These are phyloP conservation scores for Dicentrarchus labrax DNA, from an alignment of 2,113 vertebrate genomes.

Conservation along the genomic window DNA sequence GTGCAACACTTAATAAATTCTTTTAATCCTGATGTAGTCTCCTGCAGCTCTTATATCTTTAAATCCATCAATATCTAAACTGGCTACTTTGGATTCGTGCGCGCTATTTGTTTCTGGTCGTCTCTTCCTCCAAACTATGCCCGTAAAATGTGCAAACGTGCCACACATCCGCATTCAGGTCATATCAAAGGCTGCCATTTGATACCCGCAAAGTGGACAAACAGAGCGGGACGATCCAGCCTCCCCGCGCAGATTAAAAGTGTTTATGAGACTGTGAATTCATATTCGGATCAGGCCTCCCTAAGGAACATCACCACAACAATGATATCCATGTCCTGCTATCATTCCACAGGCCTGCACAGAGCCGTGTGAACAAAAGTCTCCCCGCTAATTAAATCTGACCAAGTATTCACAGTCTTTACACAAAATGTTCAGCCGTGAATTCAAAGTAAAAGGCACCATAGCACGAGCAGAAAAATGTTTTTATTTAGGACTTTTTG, in stretches of 20 bases:
- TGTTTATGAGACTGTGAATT: constrained; percentile 54
- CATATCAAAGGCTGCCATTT: constrained; percentile 11
- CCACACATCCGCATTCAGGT: neutral
- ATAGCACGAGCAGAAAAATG: too few species aligned
- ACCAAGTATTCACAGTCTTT: neutral
- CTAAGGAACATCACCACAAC: constrained; percentile 26
- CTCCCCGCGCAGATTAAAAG: neutral
- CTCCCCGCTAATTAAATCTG: neutral
- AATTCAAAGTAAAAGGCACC: neutral
- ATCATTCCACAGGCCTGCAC: neutral
- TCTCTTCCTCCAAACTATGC: neutral
- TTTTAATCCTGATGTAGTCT: constrained; percentile 57
- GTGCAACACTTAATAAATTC: constrained; percentile 77
- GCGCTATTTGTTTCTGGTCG: neutral
- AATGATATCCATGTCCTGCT: neutral
- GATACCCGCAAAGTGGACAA: constrained; percentile 11
- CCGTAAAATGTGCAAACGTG: constrained; percentile 9
- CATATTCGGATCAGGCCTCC: constrained; percentile 14
- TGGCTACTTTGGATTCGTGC: neutral
- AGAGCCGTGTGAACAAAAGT: constrained; percentile 20
- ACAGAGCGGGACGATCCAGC: neutral
- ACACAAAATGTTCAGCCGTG: neutral
- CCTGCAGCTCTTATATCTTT: constrained; percentile 22
- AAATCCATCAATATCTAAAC: neutral
- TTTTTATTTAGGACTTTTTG: neutral